Percentiles rank a stretch among this genome's conserved stretches.
phyloP scores from a whole-genome alignment of 2,888 invertebrate genomes.

The Lasioglossum malachurum region DNA sequence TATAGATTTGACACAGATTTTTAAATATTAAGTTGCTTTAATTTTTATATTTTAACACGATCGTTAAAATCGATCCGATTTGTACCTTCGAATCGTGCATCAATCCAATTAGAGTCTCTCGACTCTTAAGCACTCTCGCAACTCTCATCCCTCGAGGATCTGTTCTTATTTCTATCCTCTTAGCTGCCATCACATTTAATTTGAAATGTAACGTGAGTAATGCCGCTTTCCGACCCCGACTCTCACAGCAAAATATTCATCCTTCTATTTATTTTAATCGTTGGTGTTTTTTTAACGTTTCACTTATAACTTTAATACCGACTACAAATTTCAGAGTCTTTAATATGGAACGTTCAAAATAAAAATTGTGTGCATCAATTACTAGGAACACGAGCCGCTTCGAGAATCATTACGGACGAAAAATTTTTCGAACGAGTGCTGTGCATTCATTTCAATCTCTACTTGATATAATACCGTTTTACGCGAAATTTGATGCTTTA shows the following conservation, averaged over 20 bases:
- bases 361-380: no score
- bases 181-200: neutral
- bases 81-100: neutral
- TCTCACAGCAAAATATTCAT: neutral
- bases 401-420: no score
- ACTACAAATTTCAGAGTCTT: no score
- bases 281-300: no score
- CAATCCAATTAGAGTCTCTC: neutral
- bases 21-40: neutral
- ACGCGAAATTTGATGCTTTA: no score
- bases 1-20: neutral
- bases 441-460: no score
- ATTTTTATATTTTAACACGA: no score
- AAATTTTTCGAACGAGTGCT: no score
- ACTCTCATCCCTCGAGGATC: neutral
- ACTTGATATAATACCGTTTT: no score
- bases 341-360: no score
- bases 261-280: neutral
- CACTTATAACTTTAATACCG: no score
- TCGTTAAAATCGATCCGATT: neutral
- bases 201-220: neutral
- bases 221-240: neutral
- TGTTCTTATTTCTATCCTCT: neutral
- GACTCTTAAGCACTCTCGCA: neutral
- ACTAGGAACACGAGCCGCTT: no score